These are phyloP conservation scores for Bubo bubo DNA, from an alignment of 2,113 vertebrate species.

Conservation along the genomic window DNA sequence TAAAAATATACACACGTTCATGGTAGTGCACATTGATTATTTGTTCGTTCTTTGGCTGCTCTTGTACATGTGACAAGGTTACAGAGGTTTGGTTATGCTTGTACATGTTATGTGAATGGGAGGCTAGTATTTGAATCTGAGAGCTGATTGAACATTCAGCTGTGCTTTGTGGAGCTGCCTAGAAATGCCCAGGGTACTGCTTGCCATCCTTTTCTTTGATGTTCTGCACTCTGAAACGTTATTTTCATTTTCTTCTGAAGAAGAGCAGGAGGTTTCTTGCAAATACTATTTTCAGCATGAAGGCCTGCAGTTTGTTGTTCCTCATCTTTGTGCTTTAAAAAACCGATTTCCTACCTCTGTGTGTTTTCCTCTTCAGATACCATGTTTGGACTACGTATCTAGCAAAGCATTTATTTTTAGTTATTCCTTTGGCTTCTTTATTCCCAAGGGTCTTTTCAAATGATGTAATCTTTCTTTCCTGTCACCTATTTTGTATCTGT, in stretches of 20 bases:
- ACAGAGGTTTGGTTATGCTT: neutral
- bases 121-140: neutral
- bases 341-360: constrained; percentile 29
- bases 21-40: neutral
- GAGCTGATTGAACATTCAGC: constrained; percentile 16
- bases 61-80: neutral
- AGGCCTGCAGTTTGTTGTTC: constrained; percentile 8
- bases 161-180: constrained; percentile 29
- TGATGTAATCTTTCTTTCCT: neutral
- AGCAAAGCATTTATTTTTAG: constrained; percentile 58
- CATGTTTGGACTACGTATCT: neutral
- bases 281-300: constrained; percentile 35
- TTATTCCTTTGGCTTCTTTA: neutral
- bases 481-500: neutral
- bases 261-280: constrained; percentile 48
- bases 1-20: neutral
- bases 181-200: constrained; percentile 18
- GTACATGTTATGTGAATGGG: neutral
- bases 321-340: constrained; percentile 47
- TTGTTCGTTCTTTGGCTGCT: neutral
- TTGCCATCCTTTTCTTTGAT: constrained; percentile 37
- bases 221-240: neutral
- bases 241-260: constrained; percentile 47
- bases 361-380: neutral
- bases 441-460: neutral